Evolutionary conservation across 2,888 invertebrate genomes (phyloP), one percentile per base, ranked within the genome.

Genomic region (Pseudoips prasinana): DNA sequence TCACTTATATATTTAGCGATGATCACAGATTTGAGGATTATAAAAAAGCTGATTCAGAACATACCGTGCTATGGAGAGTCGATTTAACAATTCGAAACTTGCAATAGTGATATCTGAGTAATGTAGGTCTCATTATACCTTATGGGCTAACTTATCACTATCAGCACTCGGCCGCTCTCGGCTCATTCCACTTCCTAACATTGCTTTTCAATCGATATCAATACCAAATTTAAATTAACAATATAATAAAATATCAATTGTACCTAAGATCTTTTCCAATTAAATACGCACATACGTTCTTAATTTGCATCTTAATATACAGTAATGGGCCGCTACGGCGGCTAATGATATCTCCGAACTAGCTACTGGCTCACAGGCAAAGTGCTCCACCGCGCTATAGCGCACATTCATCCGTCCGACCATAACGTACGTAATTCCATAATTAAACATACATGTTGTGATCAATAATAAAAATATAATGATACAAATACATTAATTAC

Each of bases 391-490:
- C 41, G 22, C 41, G 33, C 46, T 37, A 44, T 40, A 22, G 2
- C 45, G 52, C 37, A n/a, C 36, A 39, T 50, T 50, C 52, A 23
- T 41, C 57, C 59, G 43, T 58, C 64, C 61, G 72, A 72, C 68
- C 76, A 59, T 71, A 60, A 66, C 73, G 70, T 73, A 70, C 71
- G 67, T 71, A 65, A 66, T 67, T 66, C 61, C 70, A 70, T 71
- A 63, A 74, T 80, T 82, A 81, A 77, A 81, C 79, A 80, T 86
- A 86, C 81, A 81, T 66, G 64, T 82, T 81, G 85, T 85, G 84
- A 86, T 85, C 85, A 77, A 85, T 85, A 85, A 84, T 87, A 88
- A 87, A 87, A 88, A 87, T 87, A 87, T 85, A 87, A 86, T 87
- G 81, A 84, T 87, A 88, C 85, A 86, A 84, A 86, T 87, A 87